Conservation (phyloP, 2,888 invertebrate species). For the Drosophila multiciliata region DNA sequence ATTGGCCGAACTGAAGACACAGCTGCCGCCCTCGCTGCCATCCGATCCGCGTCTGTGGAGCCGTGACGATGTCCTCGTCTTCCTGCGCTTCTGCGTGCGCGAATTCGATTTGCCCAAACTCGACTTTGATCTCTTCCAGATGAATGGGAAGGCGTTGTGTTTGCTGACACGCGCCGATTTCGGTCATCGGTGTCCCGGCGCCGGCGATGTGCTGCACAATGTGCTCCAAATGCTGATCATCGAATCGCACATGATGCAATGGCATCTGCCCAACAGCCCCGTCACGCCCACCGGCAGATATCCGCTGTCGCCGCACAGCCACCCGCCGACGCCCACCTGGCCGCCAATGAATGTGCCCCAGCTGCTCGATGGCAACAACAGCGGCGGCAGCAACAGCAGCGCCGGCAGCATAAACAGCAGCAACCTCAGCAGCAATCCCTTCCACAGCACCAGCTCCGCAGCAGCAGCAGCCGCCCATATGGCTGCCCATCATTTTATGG, state of each 20-base stretch:
- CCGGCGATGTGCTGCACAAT: slow-evolving; percentile 97
- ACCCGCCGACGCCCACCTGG: slow-evolving; percentile 93
- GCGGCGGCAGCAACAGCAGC: slow-evolving; percentile 84
- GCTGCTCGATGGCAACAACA: slow-evolving; percentile 83
- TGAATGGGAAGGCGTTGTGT: slow-evolving; percentile 98
- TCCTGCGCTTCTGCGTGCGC: slow-evolving; percentile 95
- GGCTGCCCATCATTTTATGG: slow-evolving; percentile 89
- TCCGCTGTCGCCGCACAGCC: slow-evolving; percentile 92
- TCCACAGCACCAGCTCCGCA: slow-evolving; percentile 62
- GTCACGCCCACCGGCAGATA: slow-evolving; percentile 93
- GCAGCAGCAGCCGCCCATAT: slow-evolving; percentile 85
- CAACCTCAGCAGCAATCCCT: slow-evolving; percentile 76
- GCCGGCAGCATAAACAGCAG: slow-evolving; percentile 84
- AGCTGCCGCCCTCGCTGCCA: slow-evolving; percentile 92
- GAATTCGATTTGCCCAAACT: slow-evolving; percentile 96
- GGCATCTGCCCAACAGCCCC: slow-evolving; percentile 92
- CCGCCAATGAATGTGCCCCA: slow-evolving; percentile 85
- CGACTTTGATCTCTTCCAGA: slow-evolving; percentile 97
- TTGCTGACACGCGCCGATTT: slow-evolving; percentile 95
- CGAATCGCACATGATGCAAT: slow-evolving; percentile 91
- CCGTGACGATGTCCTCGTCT: slow-evolving; percentile 94
- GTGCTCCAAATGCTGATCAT: slow-evolving; percentile 94
- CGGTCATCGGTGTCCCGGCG: slow-evolving; percentile 95
- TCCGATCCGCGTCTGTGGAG: slow-evolving; percentile 96
- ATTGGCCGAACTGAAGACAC: slow-evolving; percentile 93